Conservation (phyloP, 2,888 invertebrate species). For the Crepidodera aurea region DNA sequence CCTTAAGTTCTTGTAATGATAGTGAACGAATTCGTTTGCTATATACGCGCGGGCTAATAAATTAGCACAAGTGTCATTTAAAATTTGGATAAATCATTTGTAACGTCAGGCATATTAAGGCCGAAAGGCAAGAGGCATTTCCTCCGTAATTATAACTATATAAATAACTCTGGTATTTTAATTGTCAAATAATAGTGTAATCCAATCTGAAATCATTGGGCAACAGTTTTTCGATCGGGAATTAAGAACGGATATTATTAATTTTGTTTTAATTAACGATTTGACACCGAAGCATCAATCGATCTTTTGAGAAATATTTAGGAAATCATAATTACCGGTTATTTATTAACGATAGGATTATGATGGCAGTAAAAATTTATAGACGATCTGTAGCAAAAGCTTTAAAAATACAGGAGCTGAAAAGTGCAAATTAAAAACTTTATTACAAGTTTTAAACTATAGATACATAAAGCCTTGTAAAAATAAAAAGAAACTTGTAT, state of each 20-base stretch:
- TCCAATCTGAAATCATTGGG: conserved; percentile 4
- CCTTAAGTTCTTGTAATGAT: conserved; percentile 14
- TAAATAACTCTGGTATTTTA: conserved; percentile 12
- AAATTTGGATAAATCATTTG: conserved; percentile 18
- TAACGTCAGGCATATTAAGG: background rate
- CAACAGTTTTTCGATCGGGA: background rate
- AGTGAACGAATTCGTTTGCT: background rate
- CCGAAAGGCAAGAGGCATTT: conserved; percentile 4
- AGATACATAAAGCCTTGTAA: no score
- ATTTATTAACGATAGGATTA: no score
- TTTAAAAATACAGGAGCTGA: no score
- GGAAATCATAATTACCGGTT: background rate
- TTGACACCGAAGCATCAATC: background rate
- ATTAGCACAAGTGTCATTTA: conserved; percentile 3
- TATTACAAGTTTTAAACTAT: no score
- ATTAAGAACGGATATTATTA: conserved; percentile 15
- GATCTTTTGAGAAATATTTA: background rate
- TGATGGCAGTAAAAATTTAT: no score
- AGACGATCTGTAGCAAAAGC: no score
- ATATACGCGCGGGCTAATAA: background rate
- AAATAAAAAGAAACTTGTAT: no score
- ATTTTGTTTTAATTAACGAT: background rate
- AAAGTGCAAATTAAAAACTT: no score
- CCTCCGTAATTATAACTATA: conserved; percentile 6
- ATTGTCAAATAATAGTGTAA: conserved; percentile 11